Conservation (phyloP, 2,113 vertebrate species). For the Pyrgilauda ruficollis region DNA sequence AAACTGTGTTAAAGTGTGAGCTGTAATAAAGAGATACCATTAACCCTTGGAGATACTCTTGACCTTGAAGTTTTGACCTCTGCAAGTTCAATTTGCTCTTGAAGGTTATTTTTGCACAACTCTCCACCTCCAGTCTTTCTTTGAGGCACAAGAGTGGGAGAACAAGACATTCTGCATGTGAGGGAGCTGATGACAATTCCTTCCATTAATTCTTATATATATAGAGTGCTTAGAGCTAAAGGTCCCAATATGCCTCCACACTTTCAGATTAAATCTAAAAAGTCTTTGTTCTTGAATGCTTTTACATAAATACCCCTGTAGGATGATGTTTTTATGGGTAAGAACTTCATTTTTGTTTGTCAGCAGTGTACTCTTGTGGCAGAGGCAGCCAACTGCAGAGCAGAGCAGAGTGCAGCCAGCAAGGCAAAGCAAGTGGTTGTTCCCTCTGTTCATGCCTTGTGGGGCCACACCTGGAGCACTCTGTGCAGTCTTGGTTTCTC, state of each 20-base stretch:
- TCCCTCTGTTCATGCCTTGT: background rate
- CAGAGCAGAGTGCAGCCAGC: background rate
- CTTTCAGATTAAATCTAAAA: background rate
- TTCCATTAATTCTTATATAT: background rate
- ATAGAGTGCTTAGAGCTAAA: background rate
- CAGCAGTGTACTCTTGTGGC: background rate
- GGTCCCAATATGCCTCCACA: background rate
- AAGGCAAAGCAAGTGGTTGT: background rate
- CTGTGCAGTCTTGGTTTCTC: background rate
- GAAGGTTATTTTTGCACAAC: background rate
- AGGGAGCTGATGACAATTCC: background rate
- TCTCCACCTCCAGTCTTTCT: background rate
- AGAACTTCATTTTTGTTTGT: background rate
- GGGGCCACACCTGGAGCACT: background rate
- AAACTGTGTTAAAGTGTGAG: background rate
- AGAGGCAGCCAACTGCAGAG: background rate
- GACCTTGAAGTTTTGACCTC: background rate
- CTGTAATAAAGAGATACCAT: background rate
- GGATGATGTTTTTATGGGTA: background rate
- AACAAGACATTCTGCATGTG: background rate
- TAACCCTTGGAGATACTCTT: background rate
- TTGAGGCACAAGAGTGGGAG: background rate
- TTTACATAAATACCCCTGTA: background rate
- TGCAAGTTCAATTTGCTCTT: background rate
- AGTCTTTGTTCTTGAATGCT: background rate